These are phyloP conservation scores for Rhamphomyia laevipes DNA, from an alignment of 2,888 invertebrate species.

Conservation along the genomic window DNA sequence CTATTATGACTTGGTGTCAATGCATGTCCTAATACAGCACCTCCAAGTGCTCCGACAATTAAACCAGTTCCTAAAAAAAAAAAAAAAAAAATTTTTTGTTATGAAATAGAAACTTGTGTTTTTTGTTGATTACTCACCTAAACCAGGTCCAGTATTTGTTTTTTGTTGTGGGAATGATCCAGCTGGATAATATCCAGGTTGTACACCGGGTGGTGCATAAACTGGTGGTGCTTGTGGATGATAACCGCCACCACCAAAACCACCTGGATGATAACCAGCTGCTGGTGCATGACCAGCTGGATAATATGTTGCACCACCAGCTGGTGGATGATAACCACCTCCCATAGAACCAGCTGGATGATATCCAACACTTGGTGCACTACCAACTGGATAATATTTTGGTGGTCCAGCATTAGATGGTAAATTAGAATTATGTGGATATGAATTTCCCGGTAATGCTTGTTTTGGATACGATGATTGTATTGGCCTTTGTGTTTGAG, in stretches of 20 bases:
- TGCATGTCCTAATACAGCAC: conserved; percentile 31
- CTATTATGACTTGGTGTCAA: conserved; percentile 25
- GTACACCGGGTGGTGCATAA: conserved; percentile 13
- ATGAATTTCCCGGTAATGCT: conserved; percentile 12
- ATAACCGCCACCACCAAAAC: neutral
- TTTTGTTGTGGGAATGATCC: conserved; percentile 17
- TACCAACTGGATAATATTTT: conserved; percentile 19
- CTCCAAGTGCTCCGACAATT: conserved; percentile 32
- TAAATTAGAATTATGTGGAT: conserved; percentile 3
- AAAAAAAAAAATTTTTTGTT: conserved; percentile 10
- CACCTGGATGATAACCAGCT: conserved; percentile 21
- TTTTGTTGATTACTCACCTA: conserved; percentile 22
- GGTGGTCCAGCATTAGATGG: conserved; percentile 7
- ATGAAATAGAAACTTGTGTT: neutral
- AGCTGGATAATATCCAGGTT: conserved; percentile 12
- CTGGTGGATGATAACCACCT: conserved; percentile 12
- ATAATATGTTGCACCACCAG: conserved; percentile 16
- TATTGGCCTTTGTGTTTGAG: conserved; percentile 22
- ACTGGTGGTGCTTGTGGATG: conserved; percentile 1
- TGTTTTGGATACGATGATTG: conserved; percentile 25
- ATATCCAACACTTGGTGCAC: conserved; percentile 18
- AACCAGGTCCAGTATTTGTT: conserved; percentile 28
- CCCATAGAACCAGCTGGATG: conserved; percentile 20
- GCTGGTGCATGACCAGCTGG: conserved; percentile 22
- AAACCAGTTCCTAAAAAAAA: conserved; percentile 28